These are phyloP conservation scores for Lepeophtheirus nordmannii DNA, from an alignment of 2,888 invertebrate species.

Conservation along the genomic window DNA sequence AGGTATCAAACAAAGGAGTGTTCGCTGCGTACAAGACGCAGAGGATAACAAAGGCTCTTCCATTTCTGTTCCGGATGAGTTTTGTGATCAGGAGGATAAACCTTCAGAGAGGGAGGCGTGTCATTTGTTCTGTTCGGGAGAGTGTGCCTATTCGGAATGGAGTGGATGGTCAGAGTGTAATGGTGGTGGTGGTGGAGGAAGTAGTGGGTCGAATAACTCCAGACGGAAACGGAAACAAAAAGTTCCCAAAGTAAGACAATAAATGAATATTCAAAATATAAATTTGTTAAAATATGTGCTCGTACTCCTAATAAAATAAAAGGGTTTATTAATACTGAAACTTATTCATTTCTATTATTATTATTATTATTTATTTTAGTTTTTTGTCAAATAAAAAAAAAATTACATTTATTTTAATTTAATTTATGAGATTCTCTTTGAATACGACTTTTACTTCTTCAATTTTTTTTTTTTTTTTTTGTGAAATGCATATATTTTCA, in stretches of 20 bases:
- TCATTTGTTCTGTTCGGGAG: constrained; percentile 29
- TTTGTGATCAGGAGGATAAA: background rate
- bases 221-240: too few relatives aligned
- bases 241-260: too few relatives aligned
- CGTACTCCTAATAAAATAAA: constrained; percentile 25
- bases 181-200: constrained; percentile 27
- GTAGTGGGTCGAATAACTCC: too few relatives aligned
- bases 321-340: constrained; percentile 25
- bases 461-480: background rate
- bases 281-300: too few relatives aligned
- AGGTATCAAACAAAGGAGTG: constrained; percentile 16
- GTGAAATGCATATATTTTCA: background rate
- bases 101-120: constrained; percentile 24
- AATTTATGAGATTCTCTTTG: constrained; percentile 3
- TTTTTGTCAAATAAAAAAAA: background rate
- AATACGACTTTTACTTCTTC: too few relatives aligned
- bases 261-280: too few relatives aligned
- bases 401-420: background rate
- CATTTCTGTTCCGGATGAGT: background rate
- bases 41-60: background rate
- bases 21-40: background rate
- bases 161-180: constrained; percentile 30
- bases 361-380: too few relatives aligned
- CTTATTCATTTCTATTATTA: too few relatives aligned
- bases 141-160: constrained; percentile 30